These are phyloP conservation scores for Hirtodrosophila cameraria DNA, from an alignment of 2,888 invertebrate genomes.

Conservation along the genomic window DNA sequence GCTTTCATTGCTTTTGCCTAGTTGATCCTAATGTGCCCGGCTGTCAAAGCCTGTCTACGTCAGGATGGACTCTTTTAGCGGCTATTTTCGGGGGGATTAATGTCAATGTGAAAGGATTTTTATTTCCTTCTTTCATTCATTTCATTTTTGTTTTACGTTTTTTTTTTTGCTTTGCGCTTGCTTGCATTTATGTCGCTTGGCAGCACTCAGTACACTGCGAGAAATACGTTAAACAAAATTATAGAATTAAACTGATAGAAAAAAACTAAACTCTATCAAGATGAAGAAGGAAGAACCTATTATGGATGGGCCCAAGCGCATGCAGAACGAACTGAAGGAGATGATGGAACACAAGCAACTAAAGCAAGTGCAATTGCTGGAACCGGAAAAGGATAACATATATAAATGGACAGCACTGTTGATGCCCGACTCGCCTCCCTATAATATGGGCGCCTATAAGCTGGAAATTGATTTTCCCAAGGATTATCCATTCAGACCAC, in stretches of 20 bases:
- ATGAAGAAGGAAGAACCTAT: conserved; percentile 44
- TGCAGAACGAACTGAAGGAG: conserved; percentile 92
- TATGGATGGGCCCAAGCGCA: conserved; percentile 79
- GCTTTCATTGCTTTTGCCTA: conserved; percentile 26
- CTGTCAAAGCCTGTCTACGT: conserved; percentile 71
- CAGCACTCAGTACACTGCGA: conserved; percentile 40
- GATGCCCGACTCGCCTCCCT: conserved; percentile 98
- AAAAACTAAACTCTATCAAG: conserved; percentile 1
- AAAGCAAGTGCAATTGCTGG: conserved; percentile 93
- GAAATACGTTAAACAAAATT: conserved; percentile 21
- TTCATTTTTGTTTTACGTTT: conserved; percentile 4
- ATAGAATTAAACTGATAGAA: background rate
- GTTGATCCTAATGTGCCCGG: conserved; percentile 71
- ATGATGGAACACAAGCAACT: conserved; percentile 92
- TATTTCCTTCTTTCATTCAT: conserved; percentile 15
- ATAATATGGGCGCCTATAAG: conserved; percentile 98
- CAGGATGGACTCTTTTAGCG: conserved; percentile 56
- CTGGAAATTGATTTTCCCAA: conserved; percentile 99
- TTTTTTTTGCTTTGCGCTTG: background rate
- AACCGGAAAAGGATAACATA: conserved; percentile 96
- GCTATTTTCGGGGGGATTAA: conserved; percentile 72
- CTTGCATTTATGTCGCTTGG: too few relatives aligned
- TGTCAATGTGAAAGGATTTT: conserved; percentile 75
- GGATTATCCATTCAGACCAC: conserved; percentile 99
- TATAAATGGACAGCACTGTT: conserved; percentile 97